Conservation (phyloP, 2,888 invertebrate species). For the Tetragonula carbonaria region DNA sequence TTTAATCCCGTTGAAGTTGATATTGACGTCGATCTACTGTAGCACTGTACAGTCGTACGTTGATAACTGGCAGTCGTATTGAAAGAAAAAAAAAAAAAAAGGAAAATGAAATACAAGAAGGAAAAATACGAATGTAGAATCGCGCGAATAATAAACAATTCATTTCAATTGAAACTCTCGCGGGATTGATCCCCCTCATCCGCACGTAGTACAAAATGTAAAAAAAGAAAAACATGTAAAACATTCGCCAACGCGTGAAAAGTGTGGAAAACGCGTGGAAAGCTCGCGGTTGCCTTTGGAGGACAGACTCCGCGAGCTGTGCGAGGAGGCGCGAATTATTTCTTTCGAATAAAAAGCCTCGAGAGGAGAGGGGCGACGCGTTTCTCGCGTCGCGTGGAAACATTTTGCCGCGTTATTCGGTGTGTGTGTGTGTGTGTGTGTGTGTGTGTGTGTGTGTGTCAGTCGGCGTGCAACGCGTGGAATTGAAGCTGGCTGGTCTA, state of each 20-base stretch:
- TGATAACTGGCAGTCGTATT: too few relatives aligned
- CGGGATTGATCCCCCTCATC: background rate
- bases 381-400: slow-evolving; percentile 43
- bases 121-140: too few relatives aligned
- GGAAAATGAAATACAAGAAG: too few relatives aligned
- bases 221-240: background rate
- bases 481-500: slow-evolving; percentile 50
- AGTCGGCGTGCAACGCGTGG: slow-evolving; percentile 42
- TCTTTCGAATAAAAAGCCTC: background rate
- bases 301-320: too few relatives aligned
- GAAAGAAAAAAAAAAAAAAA: too few relatives aligned
- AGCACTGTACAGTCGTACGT: too few relatives aligned
- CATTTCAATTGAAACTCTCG: background rate
- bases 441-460: background rate
- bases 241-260: too few relatives aligned
- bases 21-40: background rate
- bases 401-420: slow-evolving; percentile 40
- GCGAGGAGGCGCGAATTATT: background rate
- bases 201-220: background rate
- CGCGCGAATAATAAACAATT: background rate
- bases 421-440: background rate
- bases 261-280: too few relatives aligned
- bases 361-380: background rate
- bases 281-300: background rate
- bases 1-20: background rate